These are phyloP conservation scores for Diplazon laetatorius DNA, from an alignment of 2,888 invertebrate species.

Conservation along the genomic window DNA sequence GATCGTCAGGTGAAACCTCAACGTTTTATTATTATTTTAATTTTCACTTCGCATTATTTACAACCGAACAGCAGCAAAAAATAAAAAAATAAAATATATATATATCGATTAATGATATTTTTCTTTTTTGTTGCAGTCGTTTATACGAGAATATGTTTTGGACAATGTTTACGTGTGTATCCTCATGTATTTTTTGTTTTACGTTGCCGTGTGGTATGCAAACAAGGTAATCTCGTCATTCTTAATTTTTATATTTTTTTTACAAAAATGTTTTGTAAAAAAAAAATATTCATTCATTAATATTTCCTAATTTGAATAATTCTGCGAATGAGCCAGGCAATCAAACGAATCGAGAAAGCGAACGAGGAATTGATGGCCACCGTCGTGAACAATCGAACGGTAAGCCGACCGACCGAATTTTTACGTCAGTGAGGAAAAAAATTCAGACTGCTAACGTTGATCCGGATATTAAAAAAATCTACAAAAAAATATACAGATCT, in stretches of 20 bases:
- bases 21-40: not conserved
- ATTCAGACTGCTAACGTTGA: too few species aligned
- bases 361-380: conserved; percentile 73
- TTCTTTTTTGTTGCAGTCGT: conserved; percentile 70
- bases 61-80: not conserved
- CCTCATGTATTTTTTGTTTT: conserved; percentile 75
- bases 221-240: conserved; percentile 70
- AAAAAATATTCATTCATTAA: too few species aligned
- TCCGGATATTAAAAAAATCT: not conserved
- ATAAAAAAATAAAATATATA: not conserved
- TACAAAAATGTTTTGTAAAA: too few species aligned
- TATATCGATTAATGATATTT: conserved; percentile 15
- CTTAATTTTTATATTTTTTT: too few species aligned
- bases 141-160: conserved; percentile 76
- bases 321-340: conserved; percentile 72
- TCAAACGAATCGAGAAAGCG: conserved; percentile 73
- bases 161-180: conserved; percentile 77
- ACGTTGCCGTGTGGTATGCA: conserved; percentile 77
- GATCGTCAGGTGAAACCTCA: conserved; percentile 73
- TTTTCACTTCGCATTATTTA: conserved; percentile 19
- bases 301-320: conserved; percentile 16
- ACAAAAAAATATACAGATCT: not conserved
- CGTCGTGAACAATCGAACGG: conserved; percentile 74
- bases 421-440: not conserved
- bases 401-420: conserved; percentile 62